Conservation (phyloP, 1,140 invertebrate genomes). For the Plutomurus gul region DNA sequence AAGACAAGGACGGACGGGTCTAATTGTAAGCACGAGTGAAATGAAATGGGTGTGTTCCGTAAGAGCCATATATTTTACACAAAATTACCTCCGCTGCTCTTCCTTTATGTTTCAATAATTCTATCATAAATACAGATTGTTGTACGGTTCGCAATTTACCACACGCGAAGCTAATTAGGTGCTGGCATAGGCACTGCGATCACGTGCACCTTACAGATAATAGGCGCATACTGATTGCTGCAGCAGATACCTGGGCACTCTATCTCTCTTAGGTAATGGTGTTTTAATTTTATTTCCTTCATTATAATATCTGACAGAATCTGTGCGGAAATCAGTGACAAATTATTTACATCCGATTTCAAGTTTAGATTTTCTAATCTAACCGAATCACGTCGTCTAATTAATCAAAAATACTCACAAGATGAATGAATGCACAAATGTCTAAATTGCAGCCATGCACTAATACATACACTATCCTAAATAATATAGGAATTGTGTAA, state of each 20-base stretch:
- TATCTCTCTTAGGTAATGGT: no score
- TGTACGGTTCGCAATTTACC: neutral
- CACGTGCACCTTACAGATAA: no score
- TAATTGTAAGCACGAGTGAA: constrained; percentile 20
- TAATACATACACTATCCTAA: no score
- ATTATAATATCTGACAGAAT: neutral
- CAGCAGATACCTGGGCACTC: no score
- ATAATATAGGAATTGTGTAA: no score
- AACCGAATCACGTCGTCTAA: no score
- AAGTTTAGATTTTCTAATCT: neutral
- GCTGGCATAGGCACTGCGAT: no score
- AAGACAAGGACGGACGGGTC: constrained; percentile 14
- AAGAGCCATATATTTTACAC: constrained; percentile 14
- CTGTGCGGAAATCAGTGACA: neutral
- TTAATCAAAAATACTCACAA: no score
- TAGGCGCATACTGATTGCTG: no score
- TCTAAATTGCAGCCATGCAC: no score
- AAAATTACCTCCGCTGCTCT: neutral
- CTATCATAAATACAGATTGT: neutral
- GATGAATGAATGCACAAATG: no score
- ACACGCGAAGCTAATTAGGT: neutral
- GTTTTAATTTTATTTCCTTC: no score
- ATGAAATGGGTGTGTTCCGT: constrained; percentile 23
- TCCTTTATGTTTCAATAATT: constrained; percentile 23
- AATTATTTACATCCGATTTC: neutral